phyloP scores from a whole-genome alignment of 2,113 vertebrate species.

The Triplophysa dalaica region DNA sequence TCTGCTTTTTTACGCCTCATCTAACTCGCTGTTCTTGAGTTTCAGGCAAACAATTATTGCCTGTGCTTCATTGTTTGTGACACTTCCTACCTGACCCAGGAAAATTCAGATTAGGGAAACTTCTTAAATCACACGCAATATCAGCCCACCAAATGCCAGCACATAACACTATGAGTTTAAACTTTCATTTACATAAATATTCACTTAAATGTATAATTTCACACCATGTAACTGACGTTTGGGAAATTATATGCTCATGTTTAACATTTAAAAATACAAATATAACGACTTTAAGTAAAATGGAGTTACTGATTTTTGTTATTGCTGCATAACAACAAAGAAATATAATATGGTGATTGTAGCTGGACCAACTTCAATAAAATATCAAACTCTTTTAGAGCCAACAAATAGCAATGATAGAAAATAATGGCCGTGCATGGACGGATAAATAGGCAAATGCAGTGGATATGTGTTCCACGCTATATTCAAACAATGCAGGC shows the following conservation, averaged over 20 bases:
- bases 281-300: not conserved
- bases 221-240: not conserved
- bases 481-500: constrained; percentile 7
- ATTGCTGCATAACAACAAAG: constrained; percentile 9
- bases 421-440: constrained; percentile 25
- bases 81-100: constrained; percentile 56
- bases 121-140: constrained; percentile 56
- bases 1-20: constrained; percentile 69
- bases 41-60: constrained; percentile 70
- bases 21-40: constrained; percentile 70
- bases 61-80: constrained; percentile 63
- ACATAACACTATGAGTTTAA: not conserved
- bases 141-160: constrained; percentile 33
- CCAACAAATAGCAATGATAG: constrained; percentile 31
- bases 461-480: not conserved
- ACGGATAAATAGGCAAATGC: constrained; percentile 4
- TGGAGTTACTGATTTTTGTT: not conserved
- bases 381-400: constrained; percentile 26
- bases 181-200: not conserved
- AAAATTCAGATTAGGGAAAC: constrained; percentile 41
- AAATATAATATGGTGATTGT: constrained; percentile 3
- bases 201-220: not conserved
- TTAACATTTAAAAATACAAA: not conserved
- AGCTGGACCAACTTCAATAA: constrained; percentile 17
- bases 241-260: too few relatives aligned